Evolutionary conservation across 2,888 invertebrate species (phyloP).

Genomic region (Salticus scenicus): DNA sequence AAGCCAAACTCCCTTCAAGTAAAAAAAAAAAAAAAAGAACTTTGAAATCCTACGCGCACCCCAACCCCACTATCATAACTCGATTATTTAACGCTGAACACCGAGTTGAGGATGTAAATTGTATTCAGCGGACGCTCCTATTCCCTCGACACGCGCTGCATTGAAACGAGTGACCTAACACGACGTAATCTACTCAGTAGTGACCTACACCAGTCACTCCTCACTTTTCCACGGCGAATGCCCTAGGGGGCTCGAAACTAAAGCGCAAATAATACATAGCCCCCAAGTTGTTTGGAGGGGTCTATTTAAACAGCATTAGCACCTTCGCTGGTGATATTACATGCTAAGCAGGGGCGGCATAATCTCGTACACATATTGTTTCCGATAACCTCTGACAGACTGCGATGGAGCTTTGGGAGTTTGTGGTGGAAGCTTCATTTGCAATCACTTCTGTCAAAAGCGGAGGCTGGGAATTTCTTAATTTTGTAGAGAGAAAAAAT

Average conservation of each 20-base stretch:
- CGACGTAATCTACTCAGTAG: slow-evolving; percentile 62
- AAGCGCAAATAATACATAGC: slow-evolving; percentile 63
- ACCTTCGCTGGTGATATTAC: slow-evolving; percentile 52
- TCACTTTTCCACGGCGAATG: slow-evolving; percentile 34
- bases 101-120: slow-evolving; percentile 63
- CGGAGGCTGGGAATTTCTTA: neutral
- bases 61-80: slow-evolving; percentile 43
- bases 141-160: neutral
- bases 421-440: neutral
- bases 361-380: slow-evolving; percentile 19
- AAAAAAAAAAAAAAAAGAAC: neutral
- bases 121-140: slow-evolving; percentile 30
- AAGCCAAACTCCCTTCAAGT: neutral
- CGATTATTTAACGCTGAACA: slow-evolving; percentile 60
- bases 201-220: slow-evolving; percentile 63
- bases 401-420: neutral
- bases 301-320: slow-evolving; percentile 68
- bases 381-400: neutral
- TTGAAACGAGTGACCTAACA: slow-evolving; percentile 55
- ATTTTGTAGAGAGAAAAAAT: too few relatives aligned
- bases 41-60: neutral
- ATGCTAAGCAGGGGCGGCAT: slow-evolving; percentile 25
- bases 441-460: neutral
- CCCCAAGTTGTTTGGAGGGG: slow-evolving; percentile 58
- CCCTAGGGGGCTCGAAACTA: slow-evolving; percentile 45